Conservation (phyloP, 2,113 vertebrate genomes). For the Phylloscopus trochilus region DNA sequence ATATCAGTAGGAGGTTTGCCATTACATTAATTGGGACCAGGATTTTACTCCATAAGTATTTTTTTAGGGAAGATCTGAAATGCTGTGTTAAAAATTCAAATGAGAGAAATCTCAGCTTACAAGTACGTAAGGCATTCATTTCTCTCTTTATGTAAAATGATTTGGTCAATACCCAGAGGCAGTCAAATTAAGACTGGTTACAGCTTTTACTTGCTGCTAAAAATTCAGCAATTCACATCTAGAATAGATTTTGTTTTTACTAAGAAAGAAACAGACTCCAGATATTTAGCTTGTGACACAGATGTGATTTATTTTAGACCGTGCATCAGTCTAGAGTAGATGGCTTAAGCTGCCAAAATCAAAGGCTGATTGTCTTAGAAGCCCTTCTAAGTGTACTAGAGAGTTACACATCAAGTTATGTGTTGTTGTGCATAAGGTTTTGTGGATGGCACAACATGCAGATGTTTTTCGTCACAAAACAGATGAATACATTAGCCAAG, state of each 20-base stretch:
- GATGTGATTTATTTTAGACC: background rate
- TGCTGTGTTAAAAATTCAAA: background rate
- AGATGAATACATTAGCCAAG: background rate
- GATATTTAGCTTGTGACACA: background rate
- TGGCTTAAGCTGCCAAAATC: background rate
- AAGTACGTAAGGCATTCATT: background rate
- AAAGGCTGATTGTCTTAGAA: background rate
- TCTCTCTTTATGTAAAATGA: background rate
- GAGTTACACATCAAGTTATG: background rate
- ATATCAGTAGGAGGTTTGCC: background rate
- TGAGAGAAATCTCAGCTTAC: background rate
- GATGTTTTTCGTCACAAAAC: background rate
- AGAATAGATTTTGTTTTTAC: slow-evolving; percentile 11
- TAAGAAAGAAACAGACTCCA: background rate
- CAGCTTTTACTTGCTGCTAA: background rate
- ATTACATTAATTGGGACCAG: background rate
- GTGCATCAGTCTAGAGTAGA: background rate
- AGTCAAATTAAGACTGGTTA: background rate
- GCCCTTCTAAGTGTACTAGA: background rate
- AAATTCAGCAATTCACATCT: background rate
- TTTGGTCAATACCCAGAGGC: background rate
- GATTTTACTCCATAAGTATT: background rate
- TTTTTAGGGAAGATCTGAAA: slow-evolving; percentile 2
- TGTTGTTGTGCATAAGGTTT: background rate
- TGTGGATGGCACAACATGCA: background rate